Percentiles rank a stretch among this genome's conserved stretches.
phyloP scores from a whole-genome alignment of 2,113 vertebrate species.

The Hemibates koningsi region DNA sequence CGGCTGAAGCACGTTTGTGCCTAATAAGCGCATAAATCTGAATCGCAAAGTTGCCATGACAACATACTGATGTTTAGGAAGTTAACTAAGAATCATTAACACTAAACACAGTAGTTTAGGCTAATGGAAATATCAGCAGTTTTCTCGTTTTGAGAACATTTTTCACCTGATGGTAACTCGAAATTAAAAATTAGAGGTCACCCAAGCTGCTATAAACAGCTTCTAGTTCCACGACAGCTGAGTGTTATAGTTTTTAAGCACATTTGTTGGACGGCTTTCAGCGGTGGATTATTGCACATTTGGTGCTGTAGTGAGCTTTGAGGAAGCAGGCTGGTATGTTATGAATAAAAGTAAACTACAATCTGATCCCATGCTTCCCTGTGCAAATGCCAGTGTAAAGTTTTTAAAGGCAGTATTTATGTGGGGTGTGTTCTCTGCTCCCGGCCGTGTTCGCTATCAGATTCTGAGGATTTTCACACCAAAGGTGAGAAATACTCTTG shows the following conservation, averaged over 20 bases:
- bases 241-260: not conserved
- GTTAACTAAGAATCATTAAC: not conserved
- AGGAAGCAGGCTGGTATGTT: not conserved
- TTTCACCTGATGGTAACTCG: not conserved
- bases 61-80: not conserved
- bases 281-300: not conserved
- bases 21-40: not conserved
- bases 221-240: not conserved
- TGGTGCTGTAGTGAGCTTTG: not conserved
- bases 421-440: not conserved
- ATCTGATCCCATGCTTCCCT: not conserved
- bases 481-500: not conserved
- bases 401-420: not conserved
- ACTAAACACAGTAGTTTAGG: not conserved
- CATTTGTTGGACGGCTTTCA: not conserved
- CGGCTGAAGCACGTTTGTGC: not conserved
- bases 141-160: not conserved
- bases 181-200: not conserved
- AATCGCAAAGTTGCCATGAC: not conserved
- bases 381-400: not conserved
- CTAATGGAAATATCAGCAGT: not conserved
- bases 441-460: not conserved
- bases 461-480: not conserved
- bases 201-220: not conserved
- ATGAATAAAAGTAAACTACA: not conserved